Evolutionary conservation across 1,140 invertebrate genomes (phyloP).

Genomic region (Papilio aristodemus): DNA sequence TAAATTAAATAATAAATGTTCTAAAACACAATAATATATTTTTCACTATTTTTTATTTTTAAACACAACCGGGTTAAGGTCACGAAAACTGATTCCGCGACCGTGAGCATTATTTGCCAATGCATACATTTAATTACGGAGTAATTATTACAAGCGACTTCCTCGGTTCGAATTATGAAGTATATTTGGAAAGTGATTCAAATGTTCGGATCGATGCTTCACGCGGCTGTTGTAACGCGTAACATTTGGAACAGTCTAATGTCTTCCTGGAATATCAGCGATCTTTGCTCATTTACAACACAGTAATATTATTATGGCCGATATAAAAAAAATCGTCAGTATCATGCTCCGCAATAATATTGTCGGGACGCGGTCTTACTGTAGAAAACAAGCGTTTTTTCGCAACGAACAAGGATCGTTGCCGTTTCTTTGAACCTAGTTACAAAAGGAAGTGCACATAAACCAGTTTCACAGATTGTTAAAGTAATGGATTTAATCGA

Average conservation of each 20-base stretch:
- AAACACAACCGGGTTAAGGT: neutral
- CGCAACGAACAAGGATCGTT: conserved; percentile 20
- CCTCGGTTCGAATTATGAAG: conserved; percentile 45
- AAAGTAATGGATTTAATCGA: conserved; percentile 18
- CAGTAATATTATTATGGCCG: conserved; percentile 3
- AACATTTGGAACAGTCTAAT: conserved; percentile 40
- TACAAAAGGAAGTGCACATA: conserved; percentile 22
- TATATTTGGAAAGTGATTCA: conserved; percentile 52
- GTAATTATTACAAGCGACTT: conserved; percentile 37
- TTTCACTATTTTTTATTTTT: too few species aligned
- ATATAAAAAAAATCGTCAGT: conserved; percentile 21
- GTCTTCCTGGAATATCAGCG: conserved; percentile 34
- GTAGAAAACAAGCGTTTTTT: conserved; percentile 27
- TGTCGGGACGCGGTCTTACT: conserved; percentile 8
- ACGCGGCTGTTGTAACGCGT: conserved; percentile 37
- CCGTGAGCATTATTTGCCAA: neutral
- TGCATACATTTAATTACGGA: neutral
- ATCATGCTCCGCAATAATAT: conserved; percentile 8
- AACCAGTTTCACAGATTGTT: conserved; percentile 27
- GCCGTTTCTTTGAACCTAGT: conserved; percentile 20
- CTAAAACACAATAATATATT: too few species aligned
- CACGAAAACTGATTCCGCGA: neutral
- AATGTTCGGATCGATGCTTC: conserved; percentile 39
- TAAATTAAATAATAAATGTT: too few species aligned
- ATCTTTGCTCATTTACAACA: conserved; percentile 22